Conservation (phyloP, 1,140 invertebrate species). For the Drusus annulatus region DNA sequence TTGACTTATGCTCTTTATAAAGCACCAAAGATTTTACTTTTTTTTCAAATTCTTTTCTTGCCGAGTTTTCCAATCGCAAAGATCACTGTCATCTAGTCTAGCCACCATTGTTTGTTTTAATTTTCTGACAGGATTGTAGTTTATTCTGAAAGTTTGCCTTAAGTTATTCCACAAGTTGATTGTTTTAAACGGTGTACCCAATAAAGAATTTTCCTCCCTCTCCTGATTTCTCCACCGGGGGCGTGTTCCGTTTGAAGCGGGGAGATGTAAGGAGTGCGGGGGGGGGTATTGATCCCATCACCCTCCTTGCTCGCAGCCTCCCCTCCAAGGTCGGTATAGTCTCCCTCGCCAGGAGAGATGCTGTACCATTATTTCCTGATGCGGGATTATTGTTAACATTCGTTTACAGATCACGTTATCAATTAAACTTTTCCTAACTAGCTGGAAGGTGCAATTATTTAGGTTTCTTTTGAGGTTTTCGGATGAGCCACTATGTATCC, state of each 20-base stretch:
- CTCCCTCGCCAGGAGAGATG: neutral
- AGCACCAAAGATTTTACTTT: too few relatives aligned
- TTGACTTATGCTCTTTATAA: too few relatives aligned
- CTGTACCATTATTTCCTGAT: neutral
- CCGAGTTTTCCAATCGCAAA: too few relatives aligned
- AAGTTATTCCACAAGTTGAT: neutral
- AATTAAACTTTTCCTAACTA: neutral
- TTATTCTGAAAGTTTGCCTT: neutral
- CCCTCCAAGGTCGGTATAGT: constrained; percentile 11
- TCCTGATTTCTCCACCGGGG: neutral
- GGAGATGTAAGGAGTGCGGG: neutral
- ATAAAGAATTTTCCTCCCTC: constrained; percentile 1
- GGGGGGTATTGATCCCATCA: constrained; percentile 39
- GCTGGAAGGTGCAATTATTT: too few relatives aligned
- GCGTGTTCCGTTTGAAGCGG: neutral
- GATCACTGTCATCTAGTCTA: neutral
- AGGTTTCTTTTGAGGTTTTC: too few relatives aligned
- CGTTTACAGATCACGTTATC: neutral
- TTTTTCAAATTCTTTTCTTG: too few relatives aligned
- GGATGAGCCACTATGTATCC: too few relatives aligned
- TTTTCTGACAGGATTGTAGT: neutral
- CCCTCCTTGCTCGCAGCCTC: constrained; percentile 27
- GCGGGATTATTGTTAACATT: constrained; percentile 2
- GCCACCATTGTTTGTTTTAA: neutral
- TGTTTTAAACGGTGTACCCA: constrained; percentile 10